phyloP scores from a whole-genome alignment of 1,140 invertebrate species.

The Microplitis demolitor region DNA sequence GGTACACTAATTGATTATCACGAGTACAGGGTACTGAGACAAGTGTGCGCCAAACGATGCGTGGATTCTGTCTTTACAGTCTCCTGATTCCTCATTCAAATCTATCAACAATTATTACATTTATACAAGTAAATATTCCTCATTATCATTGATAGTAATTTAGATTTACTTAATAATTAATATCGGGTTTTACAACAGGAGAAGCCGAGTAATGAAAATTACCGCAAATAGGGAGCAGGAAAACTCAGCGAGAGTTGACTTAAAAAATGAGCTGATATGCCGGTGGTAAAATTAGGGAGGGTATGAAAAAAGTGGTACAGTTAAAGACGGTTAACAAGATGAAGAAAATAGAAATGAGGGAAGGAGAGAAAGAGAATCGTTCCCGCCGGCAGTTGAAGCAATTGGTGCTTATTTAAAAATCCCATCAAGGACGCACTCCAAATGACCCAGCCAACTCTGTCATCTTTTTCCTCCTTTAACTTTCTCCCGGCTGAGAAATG shows the following conservation, averaged over 20 bases:
- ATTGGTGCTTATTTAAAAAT: constrained; percentile 61
- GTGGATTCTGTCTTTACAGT: background rate
- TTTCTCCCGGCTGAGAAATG: constrained; percentile 6
- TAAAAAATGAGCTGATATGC: background rate
- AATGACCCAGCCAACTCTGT: constrained; percentile 38
- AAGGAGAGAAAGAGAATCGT: constrained; percentile 33
- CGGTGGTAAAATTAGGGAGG: too few relatives aligned
- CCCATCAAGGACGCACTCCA: constrained; percentile 58
- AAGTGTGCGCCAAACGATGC: background rate
- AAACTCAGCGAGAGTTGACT: background rate
- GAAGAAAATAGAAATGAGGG: background rate
- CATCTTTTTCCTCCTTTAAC: constrained; percentile 23
- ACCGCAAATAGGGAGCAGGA: background rate
- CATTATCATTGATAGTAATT: too few relatives aligned
- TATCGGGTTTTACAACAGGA: too few relatives aligned
- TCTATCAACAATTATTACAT: too few relatives aligned
- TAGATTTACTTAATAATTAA: too few relatives aligned
- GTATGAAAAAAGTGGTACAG: constrained; percentile 1
- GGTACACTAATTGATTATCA: constrained; percentile 6
- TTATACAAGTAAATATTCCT: too few relatives aligned
- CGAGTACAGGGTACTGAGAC: background rate
- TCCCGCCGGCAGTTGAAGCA: constrained; percentile 52
- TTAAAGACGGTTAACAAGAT: background rate
- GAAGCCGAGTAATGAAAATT: too few relatives aligned
- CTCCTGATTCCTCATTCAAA: too few relatives aligned